Percentiles rank a stretch among this genome's conserved stretches.
Evolutionary conservation across 2,113 vertebrate species (phyloP).

Genomic region (Muntiacus muntjak): DNA sequence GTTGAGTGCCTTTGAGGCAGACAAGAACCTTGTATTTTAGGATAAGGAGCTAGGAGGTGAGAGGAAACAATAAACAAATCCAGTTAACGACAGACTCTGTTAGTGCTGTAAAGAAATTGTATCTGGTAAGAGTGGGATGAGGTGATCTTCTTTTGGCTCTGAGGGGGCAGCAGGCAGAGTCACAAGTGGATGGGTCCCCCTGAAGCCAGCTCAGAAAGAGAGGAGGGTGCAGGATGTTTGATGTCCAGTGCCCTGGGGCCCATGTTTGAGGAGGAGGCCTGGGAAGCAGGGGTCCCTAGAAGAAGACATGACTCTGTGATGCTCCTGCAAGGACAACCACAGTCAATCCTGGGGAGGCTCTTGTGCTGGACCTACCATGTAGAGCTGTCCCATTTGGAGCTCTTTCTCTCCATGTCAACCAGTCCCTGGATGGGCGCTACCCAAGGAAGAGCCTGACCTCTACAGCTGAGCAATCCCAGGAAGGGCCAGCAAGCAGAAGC

Average conservation of each 20-base stretch:
- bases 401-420: not conserved
- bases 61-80: not conserved
- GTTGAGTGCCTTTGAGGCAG: not conserved
- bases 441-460: not conserved
- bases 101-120: not conserved
- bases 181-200: not conserved
- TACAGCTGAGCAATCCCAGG: not conserved
- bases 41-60: not conserved
- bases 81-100: not conserved
- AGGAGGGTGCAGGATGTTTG: not conserved
- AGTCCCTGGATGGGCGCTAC: not conserved
- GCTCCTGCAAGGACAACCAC: no score
- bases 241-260: not conserved
- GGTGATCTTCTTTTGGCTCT: not conserved
- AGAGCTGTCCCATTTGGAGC: not conserved
- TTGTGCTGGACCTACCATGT: rapidly evolving
- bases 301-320: rapidly evolving
- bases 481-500: no score
- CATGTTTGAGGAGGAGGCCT: not conserved
- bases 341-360: no score
- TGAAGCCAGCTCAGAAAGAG: not conserved
- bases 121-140: no score
- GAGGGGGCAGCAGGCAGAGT: not conserved
- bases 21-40: not conserved
- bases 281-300: not conserved